Conservation (phyloP, 37 sponge, comb jelly and placozoan genomes). For the Eunapius fragilis region DNA sequence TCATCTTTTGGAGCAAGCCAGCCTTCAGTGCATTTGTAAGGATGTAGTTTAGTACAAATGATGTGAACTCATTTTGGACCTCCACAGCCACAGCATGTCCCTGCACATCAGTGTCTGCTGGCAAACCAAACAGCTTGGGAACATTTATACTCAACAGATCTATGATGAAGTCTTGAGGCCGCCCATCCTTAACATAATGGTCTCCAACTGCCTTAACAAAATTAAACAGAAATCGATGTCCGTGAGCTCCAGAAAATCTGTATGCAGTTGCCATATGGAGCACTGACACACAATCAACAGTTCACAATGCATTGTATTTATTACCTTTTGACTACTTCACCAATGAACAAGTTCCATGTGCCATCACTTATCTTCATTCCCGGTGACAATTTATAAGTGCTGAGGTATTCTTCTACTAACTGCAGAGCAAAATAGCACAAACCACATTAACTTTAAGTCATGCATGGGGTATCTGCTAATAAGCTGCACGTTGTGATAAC, state of each 20-base stretch:
- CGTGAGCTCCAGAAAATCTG: conserved; percentile 8
- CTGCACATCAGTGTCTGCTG: background rate
- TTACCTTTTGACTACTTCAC: conserved; percentile 5
- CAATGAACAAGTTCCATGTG: conserved; percentile 56
- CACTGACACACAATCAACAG: too few relatives aligned
- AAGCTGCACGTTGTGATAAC: too few relatives aligned
- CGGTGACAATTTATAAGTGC: conserved; percentile 13
- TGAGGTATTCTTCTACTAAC: conserved; percentile 52
- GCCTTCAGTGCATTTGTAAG: background rate
- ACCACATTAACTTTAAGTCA: too few relatives aligned
- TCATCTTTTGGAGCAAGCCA: conserved; percentile 3
- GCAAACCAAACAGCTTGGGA: conserved; percentile 31
- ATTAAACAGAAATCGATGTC: conserved; percentile 34
- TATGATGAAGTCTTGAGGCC: conserved; percentile 32
- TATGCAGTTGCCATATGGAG: background rate
- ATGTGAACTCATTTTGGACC: background rate
- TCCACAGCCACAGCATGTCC: background rate
- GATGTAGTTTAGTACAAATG: conserved; percentile 13
- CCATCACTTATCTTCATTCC: conserved; percentile 42
- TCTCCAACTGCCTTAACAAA: conserved; percentile 25
- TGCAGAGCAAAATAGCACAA: background rate
- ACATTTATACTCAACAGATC: conserved; percentile 61
- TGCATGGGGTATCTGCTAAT: too few relatives aligned
- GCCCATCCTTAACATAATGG: conserved; percentile 10
- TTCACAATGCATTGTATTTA: too few relatives aligned